A percentile compares a stretch with the other conserved stretches of the same genome.
Evolutionary conservation across 2,888 invertebrate species (phyloP).

Genomic region (Melanophora roralis): DNA sequence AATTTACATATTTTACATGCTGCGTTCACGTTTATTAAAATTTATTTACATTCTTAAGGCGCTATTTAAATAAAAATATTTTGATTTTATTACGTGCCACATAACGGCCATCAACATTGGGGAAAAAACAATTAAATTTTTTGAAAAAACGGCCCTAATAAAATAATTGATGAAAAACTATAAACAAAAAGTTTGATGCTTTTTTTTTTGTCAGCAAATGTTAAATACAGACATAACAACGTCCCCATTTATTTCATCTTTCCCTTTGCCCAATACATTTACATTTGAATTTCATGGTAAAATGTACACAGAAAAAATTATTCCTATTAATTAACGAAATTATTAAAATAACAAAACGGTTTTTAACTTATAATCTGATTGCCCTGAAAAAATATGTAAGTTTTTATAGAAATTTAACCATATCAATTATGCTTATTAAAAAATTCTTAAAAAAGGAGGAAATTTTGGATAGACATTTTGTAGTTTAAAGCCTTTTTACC

Average conservation of each 20-base stretch:
- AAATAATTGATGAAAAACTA: neutral
- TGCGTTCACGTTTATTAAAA: conserved; percentile 41
- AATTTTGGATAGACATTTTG: too few relatives aligned
- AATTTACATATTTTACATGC: conserved; percentile 29
- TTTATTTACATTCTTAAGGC: conserved; percentile 9
- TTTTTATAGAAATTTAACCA: too few relatives aligned
- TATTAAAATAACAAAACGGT: too few relatives aligned
- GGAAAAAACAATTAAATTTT: neutral
- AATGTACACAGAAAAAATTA: too few relatives aligned
- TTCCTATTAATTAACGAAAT: too few relatives aligned
- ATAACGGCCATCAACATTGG: neutral
- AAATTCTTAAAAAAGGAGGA: too few relatives aligned
- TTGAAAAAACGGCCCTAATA: neutral
- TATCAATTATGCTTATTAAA: too few relatives aligned
- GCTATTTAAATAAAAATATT: neutral
- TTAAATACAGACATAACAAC: conserved; percentile 38
- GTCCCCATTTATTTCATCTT: neutral
- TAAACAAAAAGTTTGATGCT: conserved; percentile 19
- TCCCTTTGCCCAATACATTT: neutral
- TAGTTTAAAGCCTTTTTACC: too few relatives aligned
- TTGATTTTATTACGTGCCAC: neutral
- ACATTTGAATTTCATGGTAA: too few relatives aligned
- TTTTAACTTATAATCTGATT: too few relatives aligned
- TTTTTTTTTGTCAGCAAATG: conserved; percentile 52
- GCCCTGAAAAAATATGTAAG: too few relatives aligned